Base-by-base conservation (phyloP, 2,797 vertebrate species). In the Brachyalestes nurse region DNA sequence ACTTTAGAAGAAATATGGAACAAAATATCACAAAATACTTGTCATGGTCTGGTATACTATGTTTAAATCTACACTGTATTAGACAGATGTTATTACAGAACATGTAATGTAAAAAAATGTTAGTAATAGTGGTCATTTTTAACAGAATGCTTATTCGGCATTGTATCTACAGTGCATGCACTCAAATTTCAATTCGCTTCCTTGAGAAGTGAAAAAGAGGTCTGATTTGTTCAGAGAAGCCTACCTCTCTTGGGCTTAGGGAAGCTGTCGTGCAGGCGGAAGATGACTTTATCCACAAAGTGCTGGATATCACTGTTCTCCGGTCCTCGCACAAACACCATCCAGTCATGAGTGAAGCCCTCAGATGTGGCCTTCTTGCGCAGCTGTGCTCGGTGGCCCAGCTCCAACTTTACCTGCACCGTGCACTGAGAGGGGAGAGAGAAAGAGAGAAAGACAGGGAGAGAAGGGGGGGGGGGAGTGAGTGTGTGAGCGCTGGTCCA, bases 301-400 rank as follows among this genome's bases (percentile, higher is more conserved):
- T 99, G 97, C 94, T 99, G 97, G 90, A 99, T 99, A 90, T 99
- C 97, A 4, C 96, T 97, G 42, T 96, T 97, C 90, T 99, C 97
- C 0, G 98, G 98, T 65, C 97, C 97, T 0, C 98, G 95, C 66
- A 99, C 97, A 49, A 98, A 99, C 88, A 99, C 98, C 97, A 99
- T 98, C 98, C 98, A 99, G 94, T 99, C 97, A 0, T 99, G 98
- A 75, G 98, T 99, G 89, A 99, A 99, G 21, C 98, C 98, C 73
- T 99, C 98, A 0, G 97, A 96, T 14, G 98, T 99, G 55, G 96
- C 96, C 87, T 99, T 98, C 92, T 99, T 99, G 84, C 97, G 93
- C 77, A 99, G 93, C 86, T 97, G 97, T 87, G 98, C 98, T 14
- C 97, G 93, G 88, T 99, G 98, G 75, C 97, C 98, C 91, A 99